Evolutionary conservation across 2,888 invertebrate species (phyloP).

Genomic region (Amblyjoppa fuscipennis): DNA sequence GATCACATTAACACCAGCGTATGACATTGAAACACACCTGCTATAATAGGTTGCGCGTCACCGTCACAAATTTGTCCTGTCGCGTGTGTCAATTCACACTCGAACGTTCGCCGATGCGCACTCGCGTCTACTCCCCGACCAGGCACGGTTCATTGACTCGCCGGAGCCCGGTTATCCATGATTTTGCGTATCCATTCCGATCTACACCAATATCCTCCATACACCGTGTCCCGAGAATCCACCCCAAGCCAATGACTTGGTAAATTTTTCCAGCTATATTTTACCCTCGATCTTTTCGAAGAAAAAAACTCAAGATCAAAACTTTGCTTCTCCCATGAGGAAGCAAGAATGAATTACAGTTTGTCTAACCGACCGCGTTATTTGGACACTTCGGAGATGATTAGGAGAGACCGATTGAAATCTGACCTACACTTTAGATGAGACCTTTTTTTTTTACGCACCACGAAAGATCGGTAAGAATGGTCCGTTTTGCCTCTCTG

Average conservation of each 20-base stretch:
- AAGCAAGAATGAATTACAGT: neutral
- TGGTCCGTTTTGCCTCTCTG: too few species aligned
- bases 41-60: conserved; percentile 24
- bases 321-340: neutral
- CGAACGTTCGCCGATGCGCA: conserved; percentile 13
- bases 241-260: neutral
- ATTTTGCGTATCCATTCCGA: conserved; percentile 3
- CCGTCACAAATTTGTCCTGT: conserved; percentile 34
- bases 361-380: neutral
- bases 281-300: neutral
- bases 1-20: conserved; percentile 10
- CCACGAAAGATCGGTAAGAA: too few species aligned
- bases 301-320: neutral
- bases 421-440: too few species aligned
- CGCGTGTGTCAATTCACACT: conserved; percentile 14
- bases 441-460: too few species aligned
- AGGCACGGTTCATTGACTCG: conserved; percentile 23
- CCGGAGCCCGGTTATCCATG: neutral
- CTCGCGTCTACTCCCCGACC: conserved; percentile 7
- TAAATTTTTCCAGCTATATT: neutral
- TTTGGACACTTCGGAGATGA: too few species aligned
- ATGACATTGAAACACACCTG: conserved; percentile 32
- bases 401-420: too few species aligned
- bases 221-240: conserved; percentile 6
- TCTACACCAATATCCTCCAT: neutral